Conservation (phyloP, 1,140 invertebrate genomes). For the Sesamia nonagrioides region DNA sequence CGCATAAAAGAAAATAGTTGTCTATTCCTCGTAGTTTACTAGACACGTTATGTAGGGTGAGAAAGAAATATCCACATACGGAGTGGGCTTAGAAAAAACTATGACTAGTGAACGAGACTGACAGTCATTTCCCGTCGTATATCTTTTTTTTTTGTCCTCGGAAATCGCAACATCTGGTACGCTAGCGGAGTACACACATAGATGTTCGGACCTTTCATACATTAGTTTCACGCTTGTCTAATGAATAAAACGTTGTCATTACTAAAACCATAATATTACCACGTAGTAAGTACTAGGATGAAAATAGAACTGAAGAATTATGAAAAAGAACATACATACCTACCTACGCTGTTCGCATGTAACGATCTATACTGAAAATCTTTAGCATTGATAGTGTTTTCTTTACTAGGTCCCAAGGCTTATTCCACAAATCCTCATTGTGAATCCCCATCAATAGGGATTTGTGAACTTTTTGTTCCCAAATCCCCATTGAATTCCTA, state of each 20-base stretch:
- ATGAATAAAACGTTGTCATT: constrained; percentile 42
- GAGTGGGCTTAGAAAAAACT: constrained; percentile 71
- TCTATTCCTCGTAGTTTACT: constrained; percentile 28
- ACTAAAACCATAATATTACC: constrained; percentile 1
- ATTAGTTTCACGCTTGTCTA: constrained; percentile 51
- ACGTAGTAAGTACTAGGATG: not conserved
- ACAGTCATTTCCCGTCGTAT: constrained; percentile 81
- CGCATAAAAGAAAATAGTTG: constrained; percentile 32
- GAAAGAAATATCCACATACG: constrained; percentile 65
- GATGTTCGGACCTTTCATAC: constrained; percentile 53
- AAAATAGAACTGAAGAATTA: too few relatives aligned
- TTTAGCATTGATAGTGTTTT: too few relatives aligned
- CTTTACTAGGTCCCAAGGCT: too few relatives aligned
- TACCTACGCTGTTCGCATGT: too few relatives aligned
- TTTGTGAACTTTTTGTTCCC: too few relatives aligned
- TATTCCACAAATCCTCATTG: too few relatives aligned
- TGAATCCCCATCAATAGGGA: too few relatives aligned
- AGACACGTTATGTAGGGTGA: constrained; percentile 41
- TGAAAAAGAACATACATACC: too few relatives aligned
- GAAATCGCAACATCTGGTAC: constrained; percentile 82
- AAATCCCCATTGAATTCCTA: too few relatives aligned
- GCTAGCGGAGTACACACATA: constrained; percentile 62
- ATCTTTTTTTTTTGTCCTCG: constrained; percentile 78
- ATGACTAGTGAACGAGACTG: constrained; percentile 71
- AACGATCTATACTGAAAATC: too few relatives aligned